A percentile compares a stretch with the other conserved stretches of the same genome.
Conservation (phyloP, 23 tunicate species). For the Pegea sp. region DNA sequence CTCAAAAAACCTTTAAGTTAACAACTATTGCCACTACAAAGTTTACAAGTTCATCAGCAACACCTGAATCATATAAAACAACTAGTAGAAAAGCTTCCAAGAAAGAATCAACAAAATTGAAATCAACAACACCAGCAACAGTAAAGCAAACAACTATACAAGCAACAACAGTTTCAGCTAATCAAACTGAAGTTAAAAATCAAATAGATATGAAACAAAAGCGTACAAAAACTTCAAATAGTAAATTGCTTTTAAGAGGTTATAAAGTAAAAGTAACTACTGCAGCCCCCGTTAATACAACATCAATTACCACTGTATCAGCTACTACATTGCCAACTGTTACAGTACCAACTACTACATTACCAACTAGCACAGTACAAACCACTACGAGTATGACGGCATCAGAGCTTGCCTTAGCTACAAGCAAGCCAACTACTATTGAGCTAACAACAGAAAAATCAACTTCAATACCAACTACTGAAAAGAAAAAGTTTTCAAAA, state of each 20-base stretch:
- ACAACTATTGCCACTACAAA: not conserved
- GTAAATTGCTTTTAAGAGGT: too few species aligned
- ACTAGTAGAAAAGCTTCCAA: too few species aligned
- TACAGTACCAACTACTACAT: conserved; percentile 16
- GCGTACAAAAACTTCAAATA: too few species aligned
- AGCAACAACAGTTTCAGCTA: conserved; percentile 7
- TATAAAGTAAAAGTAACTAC: conserved; percentile 5
- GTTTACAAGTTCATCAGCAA: too few species aligned
- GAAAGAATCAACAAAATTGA: not conserved
- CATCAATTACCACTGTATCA: conserved; percentile 15
- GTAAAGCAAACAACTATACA: conserved; percentile 11
- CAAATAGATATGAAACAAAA: too few species aligned
- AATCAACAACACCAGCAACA: conserved; percentile 19
- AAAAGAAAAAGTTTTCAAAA: not conserved
- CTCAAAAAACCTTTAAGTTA: not conserved
- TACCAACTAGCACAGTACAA: conserved; percentile 17
- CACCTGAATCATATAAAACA: too few species aligned
- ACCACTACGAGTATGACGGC: conserved; percentile 21
- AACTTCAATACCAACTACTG: conserved; percentile 19
- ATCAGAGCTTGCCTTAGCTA: conserved; percentile 14
- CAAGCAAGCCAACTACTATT: conserved; percentile 13
- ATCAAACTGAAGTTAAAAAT: too few species aligned
- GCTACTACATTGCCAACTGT: conserved; percentile 16
- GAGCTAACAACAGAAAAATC: conserved; percentile 19
- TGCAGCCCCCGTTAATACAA: conserved; percentile 11